A percentile compares a stretch with the other conserved stretches of the same genome.
Conservation (phyloP, 2,888 invertebrate species). For the Phalera bucephala region DNA sequence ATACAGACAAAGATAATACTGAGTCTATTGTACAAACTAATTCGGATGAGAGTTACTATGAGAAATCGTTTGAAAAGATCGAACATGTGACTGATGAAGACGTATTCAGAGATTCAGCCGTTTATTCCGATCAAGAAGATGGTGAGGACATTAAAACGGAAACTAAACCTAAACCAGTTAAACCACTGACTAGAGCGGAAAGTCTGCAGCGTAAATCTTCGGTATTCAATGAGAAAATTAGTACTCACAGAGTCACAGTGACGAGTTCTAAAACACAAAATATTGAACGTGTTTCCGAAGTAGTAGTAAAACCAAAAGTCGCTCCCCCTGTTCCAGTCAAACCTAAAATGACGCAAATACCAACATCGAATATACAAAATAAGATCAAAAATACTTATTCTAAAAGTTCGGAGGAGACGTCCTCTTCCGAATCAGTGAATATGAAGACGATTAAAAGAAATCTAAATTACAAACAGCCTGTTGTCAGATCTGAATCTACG, state of each 20-base stretch:
- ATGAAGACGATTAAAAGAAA: slow-evolving; percentile 58
- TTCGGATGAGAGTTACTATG: slow-evolving; percentile 88
- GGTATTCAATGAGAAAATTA: slow-evolving; percentile 46
- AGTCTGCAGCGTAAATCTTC: slow-evolving; percentile 54
- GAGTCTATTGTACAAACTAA: slow-evolving; percentile 37
- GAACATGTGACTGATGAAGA: slow-evolving; percentile 87
- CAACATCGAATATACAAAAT: slow-evolving; percentile 38
- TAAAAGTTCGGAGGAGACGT: slow-evolving; percentile 49
- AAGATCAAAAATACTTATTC: slow-evolving; percentile 35
- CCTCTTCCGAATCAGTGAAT: slow-evolving; percentile 55
- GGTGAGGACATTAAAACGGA: slow-evolving; percentile 51
- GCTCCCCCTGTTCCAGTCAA: slow-evolving; percentile 87
- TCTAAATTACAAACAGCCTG: slow-evolving; percentile 42
- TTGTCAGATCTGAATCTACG: slow-evolving; percentile 51
- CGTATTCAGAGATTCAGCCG: slow-evolving; percentile 91
- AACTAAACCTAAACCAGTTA: slow-evolving; percentile 31
- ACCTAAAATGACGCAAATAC: slow-evolving; percentile 72
- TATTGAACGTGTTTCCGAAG: slow-evolving; percentile 40
- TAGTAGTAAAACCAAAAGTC: slow-evolving; percentile 67
- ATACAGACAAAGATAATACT: slow-evolving; percentile 28
- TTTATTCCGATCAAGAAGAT: slow-evolving; percentile 91
- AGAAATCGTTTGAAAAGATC: slow-evolving; percentile 88
- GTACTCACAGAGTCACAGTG: slow-evolving; percentile 35
- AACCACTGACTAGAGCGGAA: slow-evolving; percentile 52
- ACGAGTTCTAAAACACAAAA: slow-evolving; percentile 36